Evolutionary conservation across 2,113 vertebrate species (phyloP).

Genomic region (Bucco capensis): DNA sequence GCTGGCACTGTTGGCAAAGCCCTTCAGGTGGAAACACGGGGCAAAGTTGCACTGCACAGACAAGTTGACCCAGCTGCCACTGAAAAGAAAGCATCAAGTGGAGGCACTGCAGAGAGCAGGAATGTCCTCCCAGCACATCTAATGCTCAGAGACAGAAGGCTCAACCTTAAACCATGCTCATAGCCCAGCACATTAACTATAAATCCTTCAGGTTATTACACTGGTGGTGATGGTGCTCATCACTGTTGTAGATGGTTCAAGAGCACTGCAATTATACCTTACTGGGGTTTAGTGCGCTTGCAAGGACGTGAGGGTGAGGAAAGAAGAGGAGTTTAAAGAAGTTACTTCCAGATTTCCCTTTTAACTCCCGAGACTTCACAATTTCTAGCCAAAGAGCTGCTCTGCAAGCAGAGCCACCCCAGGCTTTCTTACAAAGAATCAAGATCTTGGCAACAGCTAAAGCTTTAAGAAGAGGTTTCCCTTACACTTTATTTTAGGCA

Average conservation of each 20-base stretch:
- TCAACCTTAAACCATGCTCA: not conserved
- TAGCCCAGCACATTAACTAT: accelerated
- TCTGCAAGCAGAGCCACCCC: not conserved
- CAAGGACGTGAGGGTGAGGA: not conserved
- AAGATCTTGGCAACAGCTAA: not conserved
- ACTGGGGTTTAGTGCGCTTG: not conserved
- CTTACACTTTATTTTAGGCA: not conserved
- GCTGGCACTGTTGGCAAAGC: not conserved
- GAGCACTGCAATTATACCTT: not conserved
- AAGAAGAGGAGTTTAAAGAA: not conserved
- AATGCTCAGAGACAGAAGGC: not conserved
- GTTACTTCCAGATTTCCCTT: not conserved
- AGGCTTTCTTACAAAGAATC: not conserved
- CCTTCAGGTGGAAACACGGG: not conserved
- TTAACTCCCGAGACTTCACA: not conserved
- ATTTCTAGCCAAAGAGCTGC: not conserved
- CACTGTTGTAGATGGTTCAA: not conserved
- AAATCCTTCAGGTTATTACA: not conserved
- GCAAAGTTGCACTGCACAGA: not conserved
- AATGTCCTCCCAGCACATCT: not conserved
- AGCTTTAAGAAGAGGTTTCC: not conserved
- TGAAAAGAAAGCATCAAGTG: not conserved
- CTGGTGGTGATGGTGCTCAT: accelerated
- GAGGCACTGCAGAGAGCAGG: not conserved
- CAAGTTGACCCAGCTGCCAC: not conserved